Evolutionary conservation across 2,113 vertebrate species (phyloP).

Genomic region (Papio anubis): DNA sequence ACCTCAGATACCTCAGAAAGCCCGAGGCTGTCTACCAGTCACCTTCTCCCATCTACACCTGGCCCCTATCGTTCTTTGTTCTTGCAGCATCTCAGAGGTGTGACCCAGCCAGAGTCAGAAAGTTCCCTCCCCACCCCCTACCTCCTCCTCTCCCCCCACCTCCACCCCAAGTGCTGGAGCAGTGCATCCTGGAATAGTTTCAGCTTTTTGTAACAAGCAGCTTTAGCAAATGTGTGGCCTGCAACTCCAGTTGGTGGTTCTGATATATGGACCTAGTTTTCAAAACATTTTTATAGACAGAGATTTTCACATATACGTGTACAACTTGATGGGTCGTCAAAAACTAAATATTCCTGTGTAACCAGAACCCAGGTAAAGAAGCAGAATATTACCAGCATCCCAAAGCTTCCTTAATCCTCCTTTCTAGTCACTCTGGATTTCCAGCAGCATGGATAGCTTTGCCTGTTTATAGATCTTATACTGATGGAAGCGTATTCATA

Average conservation of each 20-base stretch:
- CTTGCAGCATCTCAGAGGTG: not conserved
- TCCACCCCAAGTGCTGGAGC: too few relatives aligned
- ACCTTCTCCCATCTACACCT: not conserved
- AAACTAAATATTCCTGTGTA: not conserved
- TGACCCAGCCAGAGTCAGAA: not conserved
- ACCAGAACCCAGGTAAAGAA: not conserved
- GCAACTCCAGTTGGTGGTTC: not conserved
- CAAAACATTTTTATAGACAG: not conserved
- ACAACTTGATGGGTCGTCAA: not conserved
- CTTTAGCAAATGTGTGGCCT: not conserved
- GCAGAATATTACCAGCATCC: not conserved
- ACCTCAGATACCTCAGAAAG: not conserved
- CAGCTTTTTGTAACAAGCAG: not conserved
- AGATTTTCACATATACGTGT: not conserved
- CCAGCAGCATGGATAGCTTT: not conserved
- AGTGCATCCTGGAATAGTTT: not conserved
- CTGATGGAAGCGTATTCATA: not conserved
- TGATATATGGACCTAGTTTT: not conserved
- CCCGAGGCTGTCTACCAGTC: not conserved
- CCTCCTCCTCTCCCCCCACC: rapidly evolving
- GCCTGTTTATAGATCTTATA: not conserved
- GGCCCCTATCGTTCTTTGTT: not conserved
- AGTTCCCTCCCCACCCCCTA: not conserved
- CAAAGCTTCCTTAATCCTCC: not conserved
- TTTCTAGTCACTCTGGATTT: not conserved